These are phyloP conservation scores for Cyanocitta stelleri DNA, from an alignment of 2,113 vertebrate genomes.

Conservation along the genomic window DNA sequence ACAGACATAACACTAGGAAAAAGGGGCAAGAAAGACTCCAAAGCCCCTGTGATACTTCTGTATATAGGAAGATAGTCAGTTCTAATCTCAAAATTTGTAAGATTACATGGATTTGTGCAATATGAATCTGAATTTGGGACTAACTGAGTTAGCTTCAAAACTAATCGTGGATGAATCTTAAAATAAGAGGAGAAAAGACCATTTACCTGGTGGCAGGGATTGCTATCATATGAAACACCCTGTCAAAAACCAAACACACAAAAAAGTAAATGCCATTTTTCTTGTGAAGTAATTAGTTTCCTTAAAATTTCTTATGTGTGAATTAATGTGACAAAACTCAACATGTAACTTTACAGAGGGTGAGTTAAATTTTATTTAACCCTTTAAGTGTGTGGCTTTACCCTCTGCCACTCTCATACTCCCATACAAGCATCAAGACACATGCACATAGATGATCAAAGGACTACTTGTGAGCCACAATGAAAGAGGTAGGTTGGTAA, in stretches of 20 bases:
- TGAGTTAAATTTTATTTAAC: not conserved
- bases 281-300: not conserved
- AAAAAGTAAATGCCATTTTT: not conserved
- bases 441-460: not conserved
- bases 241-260: not conserved
- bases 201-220: constrained; percentile 59
- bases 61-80: not conserved
- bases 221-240: constrained; percentile 50
- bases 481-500: not conserved
- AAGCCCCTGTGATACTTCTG: not conserved
- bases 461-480: not conserved
- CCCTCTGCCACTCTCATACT: not conserved
- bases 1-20: not conserved
- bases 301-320: not conserved
- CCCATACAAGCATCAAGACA: not conserved
- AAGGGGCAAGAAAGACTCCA: rapidly evolving
- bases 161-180: not conserved
- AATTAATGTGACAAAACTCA: not conserved
- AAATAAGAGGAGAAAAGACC: not conserved
- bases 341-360: not conserved
- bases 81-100: not conserved
- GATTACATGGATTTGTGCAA: not conserved
- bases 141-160: not conserved
- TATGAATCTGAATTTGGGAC: not conserved
- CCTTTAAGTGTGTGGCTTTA: not conserved